Evolutionary conservation across 1,140 invertebrate genomes (phyloP), one percentile per base, ranked within the genome.

Genomic region (Onthophagus taurus): DNA sequence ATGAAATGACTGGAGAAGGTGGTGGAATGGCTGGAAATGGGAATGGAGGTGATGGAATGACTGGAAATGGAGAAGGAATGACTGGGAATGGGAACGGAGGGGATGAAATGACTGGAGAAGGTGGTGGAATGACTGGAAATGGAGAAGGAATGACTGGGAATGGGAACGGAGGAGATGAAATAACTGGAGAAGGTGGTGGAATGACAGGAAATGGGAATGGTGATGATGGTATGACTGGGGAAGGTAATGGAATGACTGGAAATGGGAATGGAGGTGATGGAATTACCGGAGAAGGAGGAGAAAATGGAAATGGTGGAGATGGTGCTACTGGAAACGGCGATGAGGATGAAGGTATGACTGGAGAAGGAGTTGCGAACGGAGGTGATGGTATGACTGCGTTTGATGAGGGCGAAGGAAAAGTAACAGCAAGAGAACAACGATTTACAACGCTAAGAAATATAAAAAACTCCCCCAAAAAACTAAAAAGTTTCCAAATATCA

Each of bases 301-400:
- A 49, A 34, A 45, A 35, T 21, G 45, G 29, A 31, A 39, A 33
- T 42, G 47, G 8, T 18, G 50, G 39, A 16, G 42, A 31, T 26
- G 47, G 23, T 9, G 42, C 13, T 30, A 31, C 9, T 39, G 46
- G 41, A 38, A 44, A 35, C 34, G 47, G 41, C 2, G 38, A 19
- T 3, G 42, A 21, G 19, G 46, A 24, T 35, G 48, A 30, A 18
- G 43, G 34, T 33, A 30, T 9, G 4, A 45, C 17, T 47, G 41
- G 30, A 11, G 46, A 35, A 6, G 49, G 33, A 21, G 31, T 12
- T n/a, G 29, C 21, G 23, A 44, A 14, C n/a, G 45, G 24, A 21
- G 44, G 41, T 29, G 45, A 48, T 24, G 42, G 36, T 34, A 29
- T 31, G 12, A 47, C 44, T 24, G 45, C 34, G 7, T 23, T n/a